Conservation (phyloP, 1,140 invertebrate species). For the Gryllus bimaculatus region DNA sequence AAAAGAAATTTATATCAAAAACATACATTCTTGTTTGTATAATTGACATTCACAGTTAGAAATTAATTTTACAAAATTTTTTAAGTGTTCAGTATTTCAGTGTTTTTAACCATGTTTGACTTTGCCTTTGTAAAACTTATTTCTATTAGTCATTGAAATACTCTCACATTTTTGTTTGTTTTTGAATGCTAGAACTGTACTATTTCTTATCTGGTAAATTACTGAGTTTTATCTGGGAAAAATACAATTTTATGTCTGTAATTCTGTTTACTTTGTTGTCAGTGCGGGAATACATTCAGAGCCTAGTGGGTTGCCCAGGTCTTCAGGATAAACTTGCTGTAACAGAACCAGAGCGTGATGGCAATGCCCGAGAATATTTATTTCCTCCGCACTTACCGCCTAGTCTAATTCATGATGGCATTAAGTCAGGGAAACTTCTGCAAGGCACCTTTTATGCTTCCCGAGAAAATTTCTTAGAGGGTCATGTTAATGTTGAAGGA, state of each 20-base stretch:
- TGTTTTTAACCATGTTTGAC: too few relatives aligned
- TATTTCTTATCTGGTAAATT: too few relatives aligned
- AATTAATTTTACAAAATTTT: too few relatives aligned
- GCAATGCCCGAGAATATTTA: constrained; percentile 37
- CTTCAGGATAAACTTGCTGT: constrained; percentile 68
- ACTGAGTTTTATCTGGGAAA: too few relatives aligned
- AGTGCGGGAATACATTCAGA: constrained; percentile 63
- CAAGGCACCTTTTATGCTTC: constrained; percentile 81
- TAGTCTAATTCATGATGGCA: constrained; percentile 63
- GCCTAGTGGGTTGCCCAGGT: constrained; percentile 49
- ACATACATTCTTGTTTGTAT: not conserved
- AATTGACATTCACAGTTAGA: constrained; percentile 22
- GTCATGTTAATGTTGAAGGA: constrained; percentile 71
- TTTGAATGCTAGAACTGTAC: too few relatives aligned
- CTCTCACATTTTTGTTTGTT: too few relatives aligned
- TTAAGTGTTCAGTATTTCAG: too few relatives aligned
- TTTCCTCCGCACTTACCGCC: constrained; percentile 81
- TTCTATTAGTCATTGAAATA: too few relatives aligned
- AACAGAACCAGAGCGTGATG: constrained; percentile 49
- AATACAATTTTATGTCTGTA: too few relatives aligned
- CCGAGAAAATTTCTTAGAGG: constrained; percentile 90
- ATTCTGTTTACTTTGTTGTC: constrained; percentile 30
- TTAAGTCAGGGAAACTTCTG: constrained; percentile 64
- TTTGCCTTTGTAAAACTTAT: too few relatives aligned
- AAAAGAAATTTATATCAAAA: not conserved